Percentiles rank a stretch among this genome's conserved stretches.
Evolutionary conservation across 2,113 vertebrate species (phyloP).

Genomic region (Coreoperca whiteheadi): DNA sequence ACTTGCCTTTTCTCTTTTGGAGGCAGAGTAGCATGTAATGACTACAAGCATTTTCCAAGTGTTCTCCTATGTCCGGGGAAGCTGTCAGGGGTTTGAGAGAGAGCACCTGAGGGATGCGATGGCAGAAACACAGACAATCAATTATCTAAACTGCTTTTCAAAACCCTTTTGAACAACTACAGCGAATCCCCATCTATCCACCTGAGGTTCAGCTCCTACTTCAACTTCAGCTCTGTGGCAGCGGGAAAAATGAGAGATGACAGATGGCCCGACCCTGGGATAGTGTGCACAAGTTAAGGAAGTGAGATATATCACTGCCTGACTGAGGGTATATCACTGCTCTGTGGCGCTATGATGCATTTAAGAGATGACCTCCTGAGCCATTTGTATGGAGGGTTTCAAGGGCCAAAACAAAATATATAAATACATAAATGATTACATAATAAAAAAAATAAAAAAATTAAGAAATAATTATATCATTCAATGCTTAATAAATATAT

Average conservation of each 20-base stretch:
- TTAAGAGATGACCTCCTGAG: conserved; percentile 1
- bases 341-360: conserved; percentile 1
- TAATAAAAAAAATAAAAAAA: no score
- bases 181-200: conserved; percentile 16
- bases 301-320: not conserved
- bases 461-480: no score
- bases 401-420: no score
- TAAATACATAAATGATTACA: no score
- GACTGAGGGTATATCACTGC: not conserved
- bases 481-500: no score
- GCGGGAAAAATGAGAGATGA: conserved; percentile 24
- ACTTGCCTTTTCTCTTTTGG: not conserved
- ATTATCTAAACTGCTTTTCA: conserved; percentile 38
- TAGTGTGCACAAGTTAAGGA: conserved; percentile 8
- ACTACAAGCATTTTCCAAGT: conserved; percentile 35
- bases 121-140: conserved; percentile 48
- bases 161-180: not conserved
- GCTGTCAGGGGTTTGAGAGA: conserved; percentile 25
- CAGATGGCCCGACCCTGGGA: not conserved
- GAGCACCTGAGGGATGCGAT: conserved; percentile 10
- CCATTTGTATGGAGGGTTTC: not conserved
- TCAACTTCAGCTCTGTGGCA: not conserved
- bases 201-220: conserved; percentile 16
- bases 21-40: conserved; percentile 23
- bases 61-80: not conserved